Percentiles rank a stretch among this genome's conserved stretches.
Conservation (phyloP, 2,888 invertebrate species). For the Ophion slaviceki region DNA sequence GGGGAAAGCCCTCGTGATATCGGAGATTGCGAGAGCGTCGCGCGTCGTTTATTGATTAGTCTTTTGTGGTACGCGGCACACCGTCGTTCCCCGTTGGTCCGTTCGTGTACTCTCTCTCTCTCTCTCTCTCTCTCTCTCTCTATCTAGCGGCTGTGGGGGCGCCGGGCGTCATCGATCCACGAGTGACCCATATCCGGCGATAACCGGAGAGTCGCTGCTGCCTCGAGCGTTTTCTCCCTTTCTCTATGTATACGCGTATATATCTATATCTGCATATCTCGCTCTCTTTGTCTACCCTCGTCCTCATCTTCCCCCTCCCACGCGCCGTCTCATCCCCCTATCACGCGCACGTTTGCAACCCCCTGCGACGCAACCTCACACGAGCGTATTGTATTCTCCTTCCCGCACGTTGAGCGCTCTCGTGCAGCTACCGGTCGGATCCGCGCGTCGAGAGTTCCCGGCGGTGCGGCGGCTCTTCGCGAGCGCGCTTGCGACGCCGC, state of each 20-base stretch:
- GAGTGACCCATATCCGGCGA: conserved; percentile 82
- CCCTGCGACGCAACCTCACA: conserved; percentile 47
- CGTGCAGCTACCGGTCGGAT: no score
- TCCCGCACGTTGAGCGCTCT: no score
- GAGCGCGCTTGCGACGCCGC: no score
- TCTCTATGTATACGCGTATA: neutral
- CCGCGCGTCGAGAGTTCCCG: no score
- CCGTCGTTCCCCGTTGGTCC: conserved; percentile 77
- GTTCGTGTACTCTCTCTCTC: conserved; percentile 67
- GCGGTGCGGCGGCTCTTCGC: no score
- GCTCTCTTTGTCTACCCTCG: conserved; percentile 12
- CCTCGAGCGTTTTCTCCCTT: conserved; percentile 28
- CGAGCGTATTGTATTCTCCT: conserved; percentile 8
- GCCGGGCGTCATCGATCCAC: conserved; percentile 81
- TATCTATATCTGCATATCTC: neutral
- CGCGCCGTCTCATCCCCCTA: conserved; percentile 17
- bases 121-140: conserved; percentile 13
- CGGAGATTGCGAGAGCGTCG: conserved; percentile 74
- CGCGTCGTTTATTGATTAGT: conserved; percentile 80
- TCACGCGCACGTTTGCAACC: conserved; percentile 41
- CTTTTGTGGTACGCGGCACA: conserved; percentile 80
- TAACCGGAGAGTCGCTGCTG: conserved; percentile 64
- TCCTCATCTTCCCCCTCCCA: conserved; percentile 39
- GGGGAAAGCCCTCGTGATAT: conserved; percentile 73
- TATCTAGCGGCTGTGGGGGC: conserved; percentile 46